Evolutionary conservation across 2,888 invertebrate species (phyloP).

Genomic region (Mythimna albipuncta): DNA sequence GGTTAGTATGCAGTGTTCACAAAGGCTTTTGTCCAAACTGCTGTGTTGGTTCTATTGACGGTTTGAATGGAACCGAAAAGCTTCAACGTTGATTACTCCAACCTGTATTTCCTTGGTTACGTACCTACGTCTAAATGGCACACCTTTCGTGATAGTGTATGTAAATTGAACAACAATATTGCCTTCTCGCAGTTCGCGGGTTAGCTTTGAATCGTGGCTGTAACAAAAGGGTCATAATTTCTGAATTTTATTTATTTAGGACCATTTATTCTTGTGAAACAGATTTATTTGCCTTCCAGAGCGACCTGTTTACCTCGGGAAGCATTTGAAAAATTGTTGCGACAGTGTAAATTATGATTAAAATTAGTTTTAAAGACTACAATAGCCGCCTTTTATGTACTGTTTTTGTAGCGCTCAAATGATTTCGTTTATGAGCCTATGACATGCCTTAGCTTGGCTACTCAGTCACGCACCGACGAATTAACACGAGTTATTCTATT

Average conservation of each 20-base stretch:
- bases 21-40: slow-evolving; percentile 10
- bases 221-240: slow-evolving; percentile 31
- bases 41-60: background rate
- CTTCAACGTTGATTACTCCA: slow-evolving; percentile 7
- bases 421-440: slow-evolving; percentile 34
- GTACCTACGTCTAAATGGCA: background rate
- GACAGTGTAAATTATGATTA: slow-evolving; percentile 9
- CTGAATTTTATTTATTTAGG: slow-evolving; percentile 41
- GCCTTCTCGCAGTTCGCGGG: slow-evolving; percentile 15
- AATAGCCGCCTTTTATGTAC: background rate
- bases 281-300: slow-evolving; percentile 22
- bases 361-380: background rate
- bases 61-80: slow-evolving; percentile 22
- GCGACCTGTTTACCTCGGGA: background rate
- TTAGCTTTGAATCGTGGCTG: slow-evolving; percentile 7
- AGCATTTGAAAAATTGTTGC: background rate
- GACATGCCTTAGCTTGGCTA: slow-evolving; percentile 1
- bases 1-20: slow-evolving; percentile 14
- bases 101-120: background rate
- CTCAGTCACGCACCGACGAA: slow-evolving; percentile 41
- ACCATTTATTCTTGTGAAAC: slow-evolving; percentile 9
- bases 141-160: slow-evolving; percentile 31
- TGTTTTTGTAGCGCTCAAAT: slow-evolving; percentile 35
- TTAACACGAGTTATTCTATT: slow-evolving; percentile 27
- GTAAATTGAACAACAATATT: slow-evolving; percentile 29